phyloP scores from a whole-genome alignment of 2,888 invertebrate genomes.

The Myopa tessellatipennis region DNA sequence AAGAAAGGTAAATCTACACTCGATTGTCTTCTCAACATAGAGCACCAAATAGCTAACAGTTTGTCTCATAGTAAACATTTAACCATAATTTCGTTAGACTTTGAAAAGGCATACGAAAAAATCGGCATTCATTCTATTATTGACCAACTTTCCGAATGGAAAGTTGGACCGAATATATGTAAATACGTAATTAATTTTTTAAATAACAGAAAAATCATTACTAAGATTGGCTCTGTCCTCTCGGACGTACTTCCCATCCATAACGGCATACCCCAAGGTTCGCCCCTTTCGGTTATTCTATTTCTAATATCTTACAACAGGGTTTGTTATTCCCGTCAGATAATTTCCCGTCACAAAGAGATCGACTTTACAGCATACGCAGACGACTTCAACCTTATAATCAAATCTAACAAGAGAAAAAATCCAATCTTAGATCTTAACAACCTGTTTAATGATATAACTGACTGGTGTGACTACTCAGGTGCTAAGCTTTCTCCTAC shows the following conservation, averaged over 20 bases:
- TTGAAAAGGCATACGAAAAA: constrained; percentile 30
- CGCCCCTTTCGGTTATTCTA: constrained; percentile 18
- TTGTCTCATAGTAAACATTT: constrained; percentile 1
- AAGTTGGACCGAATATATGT: constrained; percentile 22
- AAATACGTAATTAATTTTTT: constrained; percentile 4
- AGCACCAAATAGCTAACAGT: neutral
- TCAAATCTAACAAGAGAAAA: neutral
- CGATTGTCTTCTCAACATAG: constrained; percentile 12
- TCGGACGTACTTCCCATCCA: neutral
- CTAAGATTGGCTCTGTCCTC: neutral
- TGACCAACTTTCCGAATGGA: constrained; percentile 20
- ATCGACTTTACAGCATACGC: constrained; percentile 25
- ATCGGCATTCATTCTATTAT: constrained; percentile 27
- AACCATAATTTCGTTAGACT: constrained; percentile 24
- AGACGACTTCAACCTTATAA: constrained; percentile 11
- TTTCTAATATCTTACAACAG: constrained; percentile 29
- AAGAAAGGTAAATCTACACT: constrained; percentile 29
- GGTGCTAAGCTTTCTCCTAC: constrained; percentile 10
- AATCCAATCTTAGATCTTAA: neutral
- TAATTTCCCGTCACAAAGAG: neutral
- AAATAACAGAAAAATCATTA: constrained; percentile 4
- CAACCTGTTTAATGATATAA: neutral
- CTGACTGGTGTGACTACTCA: constrained; percentile 22
- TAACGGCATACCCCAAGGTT: constrained; percentile 31
- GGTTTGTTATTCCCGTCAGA: neutral